Evolutionary conservation across 2,113 vertebrate genomes (phyloP).

Genomic region (Todiramphus chloris): DNA sequence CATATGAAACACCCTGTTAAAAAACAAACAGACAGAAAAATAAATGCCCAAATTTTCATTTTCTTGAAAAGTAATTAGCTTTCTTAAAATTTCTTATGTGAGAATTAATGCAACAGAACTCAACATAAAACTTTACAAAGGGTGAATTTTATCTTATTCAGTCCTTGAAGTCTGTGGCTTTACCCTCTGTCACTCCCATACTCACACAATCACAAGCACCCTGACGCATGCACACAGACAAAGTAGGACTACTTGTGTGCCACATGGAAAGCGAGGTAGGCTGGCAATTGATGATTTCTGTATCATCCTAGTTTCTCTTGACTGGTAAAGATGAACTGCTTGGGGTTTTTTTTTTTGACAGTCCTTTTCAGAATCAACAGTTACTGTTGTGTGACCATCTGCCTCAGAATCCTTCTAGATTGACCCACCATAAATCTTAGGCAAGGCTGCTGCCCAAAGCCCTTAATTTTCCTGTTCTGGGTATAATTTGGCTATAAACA

Average conservation of each 20-base stretch:
- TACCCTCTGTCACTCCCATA: background rate
- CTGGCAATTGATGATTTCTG: background rate
- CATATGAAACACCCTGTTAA: constrained; percentile 49
- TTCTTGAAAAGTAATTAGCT: background rate
- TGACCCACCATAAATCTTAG: background rate
- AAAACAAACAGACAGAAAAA: background rate
- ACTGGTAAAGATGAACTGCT: background rate
- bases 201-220: background rate
- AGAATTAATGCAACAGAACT: background rate
- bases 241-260: background rate
- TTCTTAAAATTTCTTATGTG: background rate
- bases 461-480: background rate
- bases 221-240: background rate
- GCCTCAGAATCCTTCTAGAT: background rate
- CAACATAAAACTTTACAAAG: background rate
- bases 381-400: background rate
- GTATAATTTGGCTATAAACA: background rate
- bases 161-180: background rate
- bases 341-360: background rate
- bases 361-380: background rate
- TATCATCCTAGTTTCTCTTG: background rate
- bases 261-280: background rate
- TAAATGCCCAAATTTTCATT: background rate
- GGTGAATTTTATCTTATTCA: background rate
- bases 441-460: background rate